Base-by-base conservation (phyloP, 2,888 invertebrate genomes). In the Catocala fraxini region DNA sequence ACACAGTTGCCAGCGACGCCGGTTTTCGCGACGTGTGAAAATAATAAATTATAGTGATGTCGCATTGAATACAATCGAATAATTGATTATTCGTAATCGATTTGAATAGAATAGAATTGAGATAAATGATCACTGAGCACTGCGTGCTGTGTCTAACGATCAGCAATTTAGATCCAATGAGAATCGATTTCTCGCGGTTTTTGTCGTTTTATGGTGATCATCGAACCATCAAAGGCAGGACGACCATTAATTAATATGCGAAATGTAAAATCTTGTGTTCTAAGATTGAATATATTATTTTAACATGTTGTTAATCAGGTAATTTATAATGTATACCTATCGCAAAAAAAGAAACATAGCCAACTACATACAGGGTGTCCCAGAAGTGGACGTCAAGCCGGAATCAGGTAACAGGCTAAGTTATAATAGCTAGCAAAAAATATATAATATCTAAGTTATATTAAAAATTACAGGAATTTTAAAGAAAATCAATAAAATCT, bases 151-250 rank as follows among this genome's bases (percentile, higher is more conserved):
- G 61, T 74, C 61, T 47, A 60, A 53, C 65, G 49, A 71, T 71
- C 66, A 69, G 41, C 56, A 52, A 62, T 57, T 66, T 54, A 13
- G 52, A 58, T 60, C 46, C 63, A 64, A 63, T 51, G 51, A 66
- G 62, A 72, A 71, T 75, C 62, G 68, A 74, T 75, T 65, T 64
- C 63, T 55, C 55, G 52, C 53, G 6, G 49, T 51, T 68, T 64
- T 72, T 64, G 57, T 63, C 46, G 41, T 59, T 46, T 48, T 56
- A 60, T 63, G 42, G 52, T 56, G 42, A 63, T 62, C 33, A n/a
- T 53, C 51, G 7, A 46, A 34, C 11, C 11, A 48, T 55, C 35
- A 48, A 6, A 35, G 9, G 39, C 9, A 48, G 51, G 41, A 51
- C 45, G 43, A n/a, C 45, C 15, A 35, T 39, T 49, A 35, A 55